These are phyloP conservation scores for Columba guinea DNA, from an alignment of 2,797 vertebrate species.

Conservation along the genomic window DNA sequence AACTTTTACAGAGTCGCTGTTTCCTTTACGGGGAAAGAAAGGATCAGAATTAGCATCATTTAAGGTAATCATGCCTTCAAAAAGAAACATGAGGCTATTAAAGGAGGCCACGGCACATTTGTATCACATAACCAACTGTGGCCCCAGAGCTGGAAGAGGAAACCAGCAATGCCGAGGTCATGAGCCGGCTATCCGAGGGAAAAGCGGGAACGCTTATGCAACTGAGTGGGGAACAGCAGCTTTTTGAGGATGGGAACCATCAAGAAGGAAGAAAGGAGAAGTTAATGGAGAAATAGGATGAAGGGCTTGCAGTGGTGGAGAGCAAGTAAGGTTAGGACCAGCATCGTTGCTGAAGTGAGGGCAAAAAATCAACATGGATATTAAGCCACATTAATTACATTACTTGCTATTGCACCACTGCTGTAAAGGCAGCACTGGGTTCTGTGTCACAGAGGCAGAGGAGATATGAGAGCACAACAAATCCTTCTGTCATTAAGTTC, in stretches of 20 bases:
- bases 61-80: constrained; percentile 45
- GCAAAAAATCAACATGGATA: not conserved
- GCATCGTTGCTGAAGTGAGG: rapidly evolving
- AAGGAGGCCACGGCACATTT: not conserved
- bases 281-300: not conserved
- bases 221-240: not conserved
- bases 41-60: constrained; percentile 58
- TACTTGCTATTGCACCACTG: not conserved
- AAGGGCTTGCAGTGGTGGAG: not conserved
- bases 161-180: not conserved
- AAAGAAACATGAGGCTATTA: constrained; percentile 49
- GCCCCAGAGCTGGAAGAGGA: constrained; percentile 33
- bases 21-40: constrained; percentile 26
- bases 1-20: constrained; percentile 22
- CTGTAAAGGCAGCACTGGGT: not conserved
- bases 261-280: not conserved
- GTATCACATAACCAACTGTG: not conserved
- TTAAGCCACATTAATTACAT: not conserved
- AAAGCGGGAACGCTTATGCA: not conserved
- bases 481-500: constrained; percentile 12
- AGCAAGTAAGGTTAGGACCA: not conserved
- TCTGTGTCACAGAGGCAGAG: not conserved
- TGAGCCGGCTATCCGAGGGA: not conserved
- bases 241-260: not conserved
- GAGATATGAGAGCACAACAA: not conserved